A percentile compares a stretch with the other conserved stretches of the same genome.
Evolutionary conservation across 2,113 vertebrate species (phyloP).

Genomic region (Mastomys coucha): DNA sequence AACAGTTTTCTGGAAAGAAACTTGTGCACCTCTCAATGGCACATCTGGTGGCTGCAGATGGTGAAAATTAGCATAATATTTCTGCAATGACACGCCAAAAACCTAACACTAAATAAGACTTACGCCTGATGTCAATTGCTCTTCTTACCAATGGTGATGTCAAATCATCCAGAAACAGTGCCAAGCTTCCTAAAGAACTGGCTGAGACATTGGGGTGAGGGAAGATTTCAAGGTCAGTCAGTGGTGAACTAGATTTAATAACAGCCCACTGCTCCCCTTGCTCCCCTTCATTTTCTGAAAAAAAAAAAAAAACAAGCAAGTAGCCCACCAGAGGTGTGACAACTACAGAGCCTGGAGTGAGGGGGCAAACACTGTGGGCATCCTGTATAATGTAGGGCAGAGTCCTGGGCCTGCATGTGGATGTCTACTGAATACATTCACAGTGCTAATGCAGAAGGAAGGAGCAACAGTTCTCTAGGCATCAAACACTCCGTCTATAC

Average conservation of each 20-base stretch:
- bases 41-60: conserved; percentile 83
- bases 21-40: conserved; percentile 74
- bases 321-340: not conserved
- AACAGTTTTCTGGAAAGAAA: conserved; percentile 73
- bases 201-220: not conserved
- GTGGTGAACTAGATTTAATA: not conserved
- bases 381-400: not conserved
- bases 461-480: not conserved
- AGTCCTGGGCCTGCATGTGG: not conserved
- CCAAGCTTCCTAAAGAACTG: conserved; percentile 24
- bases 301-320: not conserved
- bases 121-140: conserved; percentile 74
- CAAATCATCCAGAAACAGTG: conserved; percentile 49
- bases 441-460: not conserved
- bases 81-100: conserved; percentile 67
- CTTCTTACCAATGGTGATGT: conserved; percentile 68
- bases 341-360: not conserved
- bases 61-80: conserved; percentile 73
- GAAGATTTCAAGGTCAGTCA: not conserved
- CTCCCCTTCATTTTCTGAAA: not conserved
- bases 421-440: no score
- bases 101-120: conserved; percentile 73
- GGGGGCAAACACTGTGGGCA: no score
- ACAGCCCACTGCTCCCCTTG: not conserved
- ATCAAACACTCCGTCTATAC: not conserved